These are phyloP conservation scores for Hylaea fasciaria DNA, from an alignment of 2,888 invertebrate species.

Conservation along the genomic window DNA sequence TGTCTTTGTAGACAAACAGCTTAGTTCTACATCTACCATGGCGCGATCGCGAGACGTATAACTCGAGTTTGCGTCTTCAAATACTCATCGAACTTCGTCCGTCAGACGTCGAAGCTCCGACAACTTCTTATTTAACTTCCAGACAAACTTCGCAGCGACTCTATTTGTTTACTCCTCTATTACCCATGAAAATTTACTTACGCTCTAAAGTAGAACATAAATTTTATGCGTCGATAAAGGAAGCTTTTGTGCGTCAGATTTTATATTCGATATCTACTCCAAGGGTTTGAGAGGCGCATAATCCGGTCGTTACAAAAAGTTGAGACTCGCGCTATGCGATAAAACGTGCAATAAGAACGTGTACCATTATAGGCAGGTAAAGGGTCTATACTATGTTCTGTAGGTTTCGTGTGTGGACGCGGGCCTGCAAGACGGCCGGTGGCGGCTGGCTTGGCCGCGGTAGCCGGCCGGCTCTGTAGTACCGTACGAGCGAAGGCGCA, in stretches of 20 bases:
- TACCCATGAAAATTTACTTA: slow-evolving; percentile 37
- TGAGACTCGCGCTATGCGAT: slow-evolving; percentile 56
- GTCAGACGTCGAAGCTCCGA: slow-evolving; percentile 38
- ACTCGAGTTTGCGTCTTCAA: slow-evolving; percentile 50
- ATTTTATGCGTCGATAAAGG: slow-evolving; percentile 46
- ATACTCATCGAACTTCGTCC: slow-evolving; percentile 54
- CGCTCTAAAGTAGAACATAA: slow-evolving; percentile 36
- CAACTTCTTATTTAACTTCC: slow-evolving; percentile 60
- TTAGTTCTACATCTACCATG: not conserved
- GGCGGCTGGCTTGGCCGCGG: slow-evolving; percentile 45
- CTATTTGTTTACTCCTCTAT: slow-evolving; percentile 44
- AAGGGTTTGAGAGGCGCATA: slow-evolving; percentile 64
- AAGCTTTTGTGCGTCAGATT: slow-evolving; percentile 44
- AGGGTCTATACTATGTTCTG: slow-evolving; percentile 38
- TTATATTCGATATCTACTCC: slow-evolving; percentile 58
- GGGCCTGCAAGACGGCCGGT: slow-evolving; percentile 44
- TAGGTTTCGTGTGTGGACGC: slow-evolving; percentile 50
- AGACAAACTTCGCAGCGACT: slow-evolving; percentile 45
- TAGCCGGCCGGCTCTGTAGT: slow-evolving; percentile 59
- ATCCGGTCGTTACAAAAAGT: slow-evolving; percentile 69
- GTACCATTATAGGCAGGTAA: slow-evolving; percentile 30
- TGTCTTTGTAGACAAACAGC: slow-evolving; percentile 11
- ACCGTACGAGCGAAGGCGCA: slow-evolving; percentile 70
- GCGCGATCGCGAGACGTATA: slow-evolving; percentile 13
- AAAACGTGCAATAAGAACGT: slow-evolving; percentile 72